Conservation (phyloP, 92 coral and sea anemone genomes). For the Palythoa heliodiscus region DNA sequence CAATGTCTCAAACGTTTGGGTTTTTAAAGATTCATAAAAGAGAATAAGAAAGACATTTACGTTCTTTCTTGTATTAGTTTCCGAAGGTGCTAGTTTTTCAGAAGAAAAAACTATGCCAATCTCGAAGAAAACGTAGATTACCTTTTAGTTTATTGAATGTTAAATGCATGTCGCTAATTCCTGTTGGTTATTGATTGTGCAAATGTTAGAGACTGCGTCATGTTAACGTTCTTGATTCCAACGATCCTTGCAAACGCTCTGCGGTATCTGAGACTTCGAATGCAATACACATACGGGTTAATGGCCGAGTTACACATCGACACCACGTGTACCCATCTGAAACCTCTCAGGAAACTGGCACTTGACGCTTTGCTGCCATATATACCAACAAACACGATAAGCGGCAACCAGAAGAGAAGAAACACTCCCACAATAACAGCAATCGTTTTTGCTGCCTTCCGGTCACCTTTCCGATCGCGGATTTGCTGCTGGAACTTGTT, state of each 20-base stretch:
- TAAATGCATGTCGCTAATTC: neutral
- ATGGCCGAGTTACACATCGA: neutral
- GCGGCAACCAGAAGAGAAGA: neutral
- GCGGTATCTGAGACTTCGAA: neutral
- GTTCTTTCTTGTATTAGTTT: no score
- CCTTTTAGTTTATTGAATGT: no score
- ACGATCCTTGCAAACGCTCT: neutral
- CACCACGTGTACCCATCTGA: neutral
- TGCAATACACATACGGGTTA: neutral
- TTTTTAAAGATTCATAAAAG: no score
- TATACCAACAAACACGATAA: neutral
- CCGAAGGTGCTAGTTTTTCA: no score
- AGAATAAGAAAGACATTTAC: no score
- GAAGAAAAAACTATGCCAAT: no score
- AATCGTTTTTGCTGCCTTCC: constrained; percentile 18
- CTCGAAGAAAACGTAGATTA: no score
- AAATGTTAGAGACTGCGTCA: neutral
- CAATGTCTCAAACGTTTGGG: no score
- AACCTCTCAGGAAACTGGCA: neutral
- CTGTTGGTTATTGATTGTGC: neutral
- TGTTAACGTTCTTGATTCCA: neutral
- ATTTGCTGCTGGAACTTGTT: neutral
- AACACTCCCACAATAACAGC: neutral
- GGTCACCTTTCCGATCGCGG: neutral
- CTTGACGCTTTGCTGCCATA: neutral